Evolutionary conservation across 2,113 vertebrate species (phyloP), one percentile per base, ranked within the genome.

Genomic region (Delphinapterus leucas): DNA sequence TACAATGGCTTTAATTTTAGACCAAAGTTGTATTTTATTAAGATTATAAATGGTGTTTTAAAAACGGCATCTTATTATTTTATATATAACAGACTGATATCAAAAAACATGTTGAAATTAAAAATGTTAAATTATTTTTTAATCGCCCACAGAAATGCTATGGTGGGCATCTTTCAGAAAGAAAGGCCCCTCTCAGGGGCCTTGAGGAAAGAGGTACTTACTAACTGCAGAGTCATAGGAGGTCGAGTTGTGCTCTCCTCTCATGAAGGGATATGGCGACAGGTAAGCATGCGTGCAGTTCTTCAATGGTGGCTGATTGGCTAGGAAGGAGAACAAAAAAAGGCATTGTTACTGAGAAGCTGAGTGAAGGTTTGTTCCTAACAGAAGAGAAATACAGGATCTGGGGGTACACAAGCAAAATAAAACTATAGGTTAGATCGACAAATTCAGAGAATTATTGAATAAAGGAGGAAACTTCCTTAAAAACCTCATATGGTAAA

Each of bases 261-360:
- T 97, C 95, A 99, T 98, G 93, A 99, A 97, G 3, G 99, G 99
- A 98, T 99, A 99, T 1, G 99, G 99, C 4, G 99, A 99, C 93
- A 99, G 98, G 98, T 99, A 99, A 85, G 99, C 99, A 3, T 99
- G 99, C 8, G 98, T 98, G 88, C 99, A 99, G 0, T 98, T 98
- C 98, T 99, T 99, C 4, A 98, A 98, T 49, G 99, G 97, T 26
- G 99, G 99, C 96, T 99, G 99, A 96, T 99, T 99, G 84, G 98
- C 99, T 99, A 95, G 58, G 33, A 97, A 97, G 98, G 49, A 97
- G 79, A 98, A 70, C 95, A 74, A 96, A 97, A 88, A 88, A 73
- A 63, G 85, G 7, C 25, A 65, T 71, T 61, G 44, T 95, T 90
- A 97, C 20, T 67, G 25, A 88, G 47, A 67, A 25, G 9, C 41